Base-by-base conservation (phyloP, 2,113 vertebrate species). In the Chascanopsetta lugubris region DNA sequence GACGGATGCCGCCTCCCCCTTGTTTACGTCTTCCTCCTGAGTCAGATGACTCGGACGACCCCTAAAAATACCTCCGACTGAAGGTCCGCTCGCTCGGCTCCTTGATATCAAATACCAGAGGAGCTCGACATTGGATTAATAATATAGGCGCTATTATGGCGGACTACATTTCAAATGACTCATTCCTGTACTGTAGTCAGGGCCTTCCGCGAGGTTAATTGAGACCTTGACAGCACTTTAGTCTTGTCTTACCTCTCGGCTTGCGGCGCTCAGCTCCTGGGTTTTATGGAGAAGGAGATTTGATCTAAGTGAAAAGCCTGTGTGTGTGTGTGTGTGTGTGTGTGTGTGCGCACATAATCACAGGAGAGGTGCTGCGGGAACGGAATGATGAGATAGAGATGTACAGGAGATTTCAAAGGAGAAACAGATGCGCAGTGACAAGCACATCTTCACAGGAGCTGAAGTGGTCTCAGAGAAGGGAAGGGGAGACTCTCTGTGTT, bases 151-250 rank as follows among this genome's bases (percentile, higher is more conserved):
- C 40, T 51, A 29, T 73, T 58, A 61, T 15, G 29, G 54, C 6
- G 62, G 75, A 61, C 45, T 54, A 69, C 5, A 65, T 82, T 83
- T 83, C 42, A 67, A 82, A 62, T 69, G 67, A 77, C 26, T 69
- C 53, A 55, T 78, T 76, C 61, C 72, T 80, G 63, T 72, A 75
- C 75, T 64, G 61, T 49, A 75, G 72, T 65, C 51, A 1, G 56
- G 50, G 67, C 75, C 38, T 69, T 53, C 45, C 49, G 64, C 55
- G 70, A 84, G 78, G 74, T 84, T 85, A 88, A 87, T 83, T 80
- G 79, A 85, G 79, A 87, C 75, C 73, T 79, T 73, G 82, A 79
- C 75, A 78, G 79, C 77, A 65, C 66, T 76, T 80, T 57, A 74
- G 51, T 73, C 42, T 73, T 48, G 53, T 72, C 65, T 83, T 79